A percentile compares a stretch with the other conserved stretches of the same genome.
Evolutionary conservation across 2,797 vertebrate genomes (phyloP).

Genomic region (Dallia pectoralis): DNA sequence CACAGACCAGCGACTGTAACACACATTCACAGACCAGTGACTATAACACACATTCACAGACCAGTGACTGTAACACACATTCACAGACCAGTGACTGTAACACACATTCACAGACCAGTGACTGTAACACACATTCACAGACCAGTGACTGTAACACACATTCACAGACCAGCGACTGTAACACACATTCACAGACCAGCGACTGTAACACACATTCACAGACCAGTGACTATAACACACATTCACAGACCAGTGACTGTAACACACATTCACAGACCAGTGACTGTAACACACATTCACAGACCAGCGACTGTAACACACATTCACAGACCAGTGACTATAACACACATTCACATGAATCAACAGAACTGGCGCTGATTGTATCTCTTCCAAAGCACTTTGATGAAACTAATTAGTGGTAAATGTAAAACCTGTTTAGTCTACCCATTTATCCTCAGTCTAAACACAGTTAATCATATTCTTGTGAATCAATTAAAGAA

Average conservation of each 20-base stretch:
- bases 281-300: too few relatives aligned
- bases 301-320: constrained; percentile 73
- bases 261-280: constrained; percentile 7
- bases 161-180: background rate
- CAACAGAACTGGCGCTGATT: background rate
- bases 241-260: constrained; percentile 78
- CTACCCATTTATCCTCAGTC: background rate
- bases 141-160: constrained; percentile 69
- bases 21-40: constrained; percentile 78
- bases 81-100: constrained; percentile 76
- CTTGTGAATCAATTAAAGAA: background rate
- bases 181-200: too few relatives aligned
- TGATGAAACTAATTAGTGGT: background rate
- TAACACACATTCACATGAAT: too few relatives aligned
- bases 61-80: too few relatives aligned
- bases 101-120: constrained; percentile 5
- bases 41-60: constrained; percentile 48
- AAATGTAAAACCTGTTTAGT: background rate
- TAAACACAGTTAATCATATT: background rate
- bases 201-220: constrained; percentile 56
- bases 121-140: too few relatives aligned
- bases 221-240: too few relatives aligned
- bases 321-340: background rate
- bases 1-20: constrained; percentile 1
- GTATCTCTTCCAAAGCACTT: background rate